Evolutionary conservation across 2,888 invertebrate species (phyloP).

Genomic region (Gari tellinella): DNA sequence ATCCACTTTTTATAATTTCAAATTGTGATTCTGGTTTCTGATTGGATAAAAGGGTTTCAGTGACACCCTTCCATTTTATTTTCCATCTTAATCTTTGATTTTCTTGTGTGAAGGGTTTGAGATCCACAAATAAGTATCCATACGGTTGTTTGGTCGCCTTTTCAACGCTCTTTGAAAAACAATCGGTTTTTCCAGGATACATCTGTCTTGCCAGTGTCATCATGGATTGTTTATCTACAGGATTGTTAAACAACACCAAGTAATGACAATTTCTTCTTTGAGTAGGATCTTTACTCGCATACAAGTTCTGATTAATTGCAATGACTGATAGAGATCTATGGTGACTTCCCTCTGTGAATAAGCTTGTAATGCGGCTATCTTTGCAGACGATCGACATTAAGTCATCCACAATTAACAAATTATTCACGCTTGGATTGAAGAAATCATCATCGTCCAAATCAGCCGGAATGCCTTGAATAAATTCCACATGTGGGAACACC

Average conservation of each 20-base stretch:
- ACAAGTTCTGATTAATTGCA: slow-evolving; percentile 54
- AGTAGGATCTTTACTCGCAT: slow-evolving; percentile 55
- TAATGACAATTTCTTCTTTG: slow-evolving; percentile 60
- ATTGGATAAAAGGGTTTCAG: too few species aligned
- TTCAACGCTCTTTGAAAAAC: too few species aligned
- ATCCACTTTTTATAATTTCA: too few species aligned
- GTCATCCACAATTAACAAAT: slow-evolving; percentile 51
- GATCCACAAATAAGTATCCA: too few species aligned
- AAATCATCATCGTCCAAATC: slow-evolving; percentile 38
- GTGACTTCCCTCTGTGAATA: slow-evolving; percentile 54
- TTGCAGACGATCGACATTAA: slow-evolving; percentile 56
- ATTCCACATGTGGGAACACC: too few species aligned
- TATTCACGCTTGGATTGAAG: slow-evolving; percentile 41
- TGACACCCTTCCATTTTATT: too few species aligned
- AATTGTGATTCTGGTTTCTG: too few species aligned
- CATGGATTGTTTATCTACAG: slow-evolving; percentile 47
- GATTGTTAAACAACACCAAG: slow-evolving; percentile 55
- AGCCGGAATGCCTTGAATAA: slow-evolving; percentile 54
- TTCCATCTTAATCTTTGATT: too few species aligned
- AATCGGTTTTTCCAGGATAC: too few species aligned
- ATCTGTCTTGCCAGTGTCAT: slow-evolving; percentile 54
- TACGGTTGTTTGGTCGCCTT: too few species aligned
- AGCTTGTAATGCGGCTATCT: slow-evolving; percentile 49
- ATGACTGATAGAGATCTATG: slow-evolving; percentile 51
- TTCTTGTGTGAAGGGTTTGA: too few species aligned